These are phyloP conservation scores for Labeo catla DNA, from an alignment of 2,113 vertebrate genomes.

Conservation along the genomic window DNA sequence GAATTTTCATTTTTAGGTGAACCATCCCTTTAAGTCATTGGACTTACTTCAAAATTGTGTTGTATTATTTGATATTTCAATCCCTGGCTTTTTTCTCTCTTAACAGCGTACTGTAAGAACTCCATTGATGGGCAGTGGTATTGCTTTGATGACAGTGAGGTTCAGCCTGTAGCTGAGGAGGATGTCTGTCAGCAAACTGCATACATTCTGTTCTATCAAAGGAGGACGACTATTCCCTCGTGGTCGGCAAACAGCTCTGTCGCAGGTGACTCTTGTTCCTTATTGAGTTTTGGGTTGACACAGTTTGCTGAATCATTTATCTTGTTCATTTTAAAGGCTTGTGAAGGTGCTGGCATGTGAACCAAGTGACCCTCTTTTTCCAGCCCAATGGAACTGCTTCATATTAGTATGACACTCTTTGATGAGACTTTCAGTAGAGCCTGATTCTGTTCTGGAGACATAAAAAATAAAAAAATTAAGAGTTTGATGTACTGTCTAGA, in stretches of 20 bases:
- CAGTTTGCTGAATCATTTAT: constrained; percentile 7
- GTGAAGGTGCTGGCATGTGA: background rate
- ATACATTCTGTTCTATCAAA: constrained; percentile 97
- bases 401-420: background rate
- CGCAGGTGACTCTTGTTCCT: constrained; percentile 79
- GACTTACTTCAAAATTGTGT: background rate
- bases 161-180: constrained; percentile 87
- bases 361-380: background rate
- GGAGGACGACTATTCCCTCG: constrained; percentile 90
- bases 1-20: too few relatives aligned
- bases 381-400: background rate
- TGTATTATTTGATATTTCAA: background rate
- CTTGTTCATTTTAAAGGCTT: background rate
- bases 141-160: constrained; percentile 97
- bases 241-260: constrained; percentile 99
- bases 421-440: background rate
- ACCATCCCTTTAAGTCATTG: background rate
- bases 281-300: constrained; percentile 3
- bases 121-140: constrained; percentile 98
- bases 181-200: constrained; percentile 93
- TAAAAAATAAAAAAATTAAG: background rate
- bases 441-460: background rate
- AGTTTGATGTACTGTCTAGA: background rate
- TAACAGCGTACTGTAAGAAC: constrained; percentile 94
- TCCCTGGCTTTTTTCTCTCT: background rate